phyloP scores from a whole-genome alignment of 2,888 invertebrate species.

The Zonitis immaculata region DNA sequence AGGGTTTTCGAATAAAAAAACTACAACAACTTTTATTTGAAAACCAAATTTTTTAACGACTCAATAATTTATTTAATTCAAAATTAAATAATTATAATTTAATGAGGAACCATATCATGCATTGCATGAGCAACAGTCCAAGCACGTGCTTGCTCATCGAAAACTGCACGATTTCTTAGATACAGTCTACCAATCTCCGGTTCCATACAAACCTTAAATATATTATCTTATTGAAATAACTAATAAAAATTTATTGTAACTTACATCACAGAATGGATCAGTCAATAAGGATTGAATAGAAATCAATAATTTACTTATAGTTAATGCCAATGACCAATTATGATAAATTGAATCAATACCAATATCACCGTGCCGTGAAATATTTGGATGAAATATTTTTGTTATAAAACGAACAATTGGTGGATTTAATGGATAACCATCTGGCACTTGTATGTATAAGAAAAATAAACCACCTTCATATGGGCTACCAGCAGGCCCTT shows the following conservation, averaged over 20 bases:
- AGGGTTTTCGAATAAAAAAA: too few species aligned
- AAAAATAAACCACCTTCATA: conserved; percentile 93
- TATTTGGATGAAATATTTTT: conserved; percentile 90
- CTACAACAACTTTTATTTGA: too few species aligned
- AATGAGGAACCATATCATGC: conserved; percentile 54
- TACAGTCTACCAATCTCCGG: conserved; percentile 77
- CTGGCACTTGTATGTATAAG: conserved; percentile 84
- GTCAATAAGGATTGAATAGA: conserved; percentile 85
- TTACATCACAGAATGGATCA: conserved; percentile 81
- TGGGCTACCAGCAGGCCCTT: conserved; percentile 87
- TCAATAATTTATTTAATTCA: too few species aligned
- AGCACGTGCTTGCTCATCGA: conserved; percentile 72
- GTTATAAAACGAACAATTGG: conserved; percentile 90
- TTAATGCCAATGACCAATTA: conserved; percentile 93
- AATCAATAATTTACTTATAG: conserved; percentile 82
- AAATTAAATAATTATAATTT: neutral
- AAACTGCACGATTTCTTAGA: conserved; percentile 63
- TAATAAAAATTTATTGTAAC: conserved; percentile 33
- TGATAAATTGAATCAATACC: conserved; percentile 93
- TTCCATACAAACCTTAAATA: conserved; percentile 77
- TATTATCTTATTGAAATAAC: neutral
- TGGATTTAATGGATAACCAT: conserved; percentile 85
- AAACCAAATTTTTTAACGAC: too few species aligned
- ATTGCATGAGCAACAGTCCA: conserved; percentile 91
- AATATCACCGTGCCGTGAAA: conserved; percentile 91